Percentiles rank a stretch among this genome's conserved stretches.
Evolutionary conservation across 2,113 vertebrate species (phyloP).

Genomic region (Podocnemis expansa): DNA sequence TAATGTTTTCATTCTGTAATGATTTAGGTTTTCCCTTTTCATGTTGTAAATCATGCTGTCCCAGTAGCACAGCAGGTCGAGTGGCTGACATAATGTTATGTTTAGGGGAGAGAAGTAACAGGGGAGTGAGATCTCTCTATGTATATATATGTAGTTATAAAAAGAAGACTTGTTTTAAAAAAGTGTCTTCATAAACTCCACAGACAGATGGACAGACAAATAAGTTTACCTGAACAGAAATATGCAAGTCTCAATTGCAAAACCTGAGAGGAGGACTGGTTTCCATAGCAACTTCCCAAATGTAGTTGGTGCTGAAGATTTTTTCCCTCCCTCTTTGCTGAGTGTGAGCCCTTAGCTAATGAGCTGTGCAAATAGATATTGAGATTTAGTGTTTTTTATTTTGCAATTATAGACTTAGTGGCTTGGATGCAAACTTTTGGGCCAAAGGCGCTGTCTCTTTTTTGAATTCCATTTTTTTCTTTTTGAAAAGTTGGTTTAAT

Average conservation of each 20-base stretch:
- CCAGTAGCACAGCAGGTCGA: slow-evolving; percentile 64
- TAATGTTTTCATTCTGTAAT: slow-evolving; percentile 79
- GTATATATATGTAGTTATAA: not conserved
- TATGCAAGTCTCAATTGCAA: not conserved
- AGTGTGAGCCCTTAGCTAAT: slow-evolving; percentile 73
- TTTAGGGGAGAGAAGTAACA: slow-evolving; percentile 61
- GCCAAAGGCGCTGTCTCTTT: slow-evolving; percentile 47
- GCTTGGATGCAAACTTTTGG: slow-evolving; percentile 72
- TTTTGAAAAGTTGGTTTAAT: slow-evolving; percentile 21
- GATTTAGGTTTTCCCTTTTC: slow-evolving; percentile 78
- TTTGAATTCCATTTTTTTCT: not conserved
- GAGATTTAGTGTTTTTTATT: slow-evolving; percentile 72
- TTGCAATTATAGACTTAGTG: slow-evolving; percentile 70
- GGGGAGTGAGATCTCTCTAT: slow-evolving; percentile 13
- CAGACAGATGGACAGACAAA: slow-evolving; percentile 4
- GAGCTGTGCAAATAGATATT: slow-evolving; percentile 76
- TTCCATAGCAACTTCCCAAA: slow-evolving; percentile 69
- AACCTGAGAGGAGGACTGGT: not conserved
- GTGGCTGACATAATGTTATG: slow-evolving; percentile 60
- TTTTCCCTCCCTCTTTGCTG: slow-evolving; percentile 55
- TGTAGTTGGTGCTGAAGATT: slow-evolving; percentile 39
- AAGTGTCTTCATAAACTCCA: not conserved
- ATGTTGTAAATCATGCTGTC: slow-evolving; percentile 75
- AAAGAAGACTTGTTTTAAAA: not conserved
- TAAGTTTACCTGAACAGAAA: not conserved